Percentiles rank a stretch among this genome's conserved stretches.
phyloP scores from a whole-genome alignment of 1,140 invertebrate species.

The Plectrocnemia conspersa region DNA sequence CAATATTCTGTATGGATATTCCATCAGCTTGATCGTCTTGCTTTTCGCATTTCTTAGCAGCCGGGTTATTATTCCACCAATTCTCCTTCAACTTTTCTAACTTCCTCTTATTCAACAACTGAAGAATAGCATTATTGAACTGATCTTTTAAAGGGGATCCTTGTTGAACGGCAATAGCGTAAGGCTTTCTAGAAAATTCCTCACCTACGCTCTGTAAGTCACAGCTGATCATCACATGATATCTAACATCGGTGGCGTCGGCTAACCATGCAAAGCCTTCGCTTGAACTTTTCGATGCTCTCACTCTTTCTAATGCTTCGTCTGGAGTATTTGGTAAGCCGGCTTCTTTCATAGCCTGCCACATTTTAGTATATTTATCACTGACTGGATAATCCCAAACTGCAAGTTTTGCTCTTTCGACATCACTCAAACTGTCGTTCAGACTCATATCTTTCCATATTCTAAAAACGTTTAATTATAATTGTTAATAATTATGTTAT shows the following conservation, averaged over 20 bases:
- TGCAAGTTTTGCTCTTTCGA: slow-evolving; percentile 87
- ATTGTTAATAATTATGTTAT: no score
- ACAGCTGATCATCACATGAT: slow-evolving; percentile 79
- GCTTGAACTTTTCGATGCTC: slow-evolving; percentile 65
- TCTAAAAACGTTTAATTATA: slow-evolving; percentile 57
- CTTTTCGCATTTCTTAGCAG: slow-evolving; percentile 75
- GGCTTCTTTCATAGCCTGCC: slow-evolving; percentile 93
- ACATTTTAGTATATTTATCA: slow-evolving; percentile 98
- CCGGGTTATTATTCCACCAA: slow-evolving; percentile 91
- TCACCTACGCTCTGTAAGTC: slow-evolving; percentile 88
- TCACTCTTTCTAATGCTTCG: slow-evolving; percentile 74
- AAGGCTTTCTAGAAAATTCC: slow-evolving; percentile 95
- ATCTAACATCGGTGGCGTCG: slow-evolving; percentile 90
- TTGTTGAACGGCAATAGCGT: slow-evolving; percentile 93
- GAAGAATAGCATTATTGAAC: slow-evolving; percentile 89
- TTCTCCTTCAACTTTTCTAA: slow-evolving; percentile 90
- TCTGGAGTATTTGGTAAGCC: slow-evolving; percentile 70
- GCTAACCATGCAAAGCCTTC: slow-evolving; percentile 92
- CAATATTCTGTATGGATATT: slow-evolving; percentile 96
- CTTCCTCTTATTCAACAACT: slow-evolving; percentile 85
- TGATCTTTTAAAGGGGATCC: slow-evolving; percentile 89
- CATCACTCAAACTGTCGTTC: slow-evolving; percentile 83
- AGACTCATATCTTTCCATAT: slow-evolving; percentile 98
- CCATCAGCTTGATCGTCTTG: slow-evolving; percentile 90
- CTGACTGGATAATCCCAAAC: slow-evolving; percentile 99